These are phyloP conservation scores for Phylloscopus whistleri DNA, from an alignment of 2,113 vertebrate species.

Conservation along the genomic window DNA sequence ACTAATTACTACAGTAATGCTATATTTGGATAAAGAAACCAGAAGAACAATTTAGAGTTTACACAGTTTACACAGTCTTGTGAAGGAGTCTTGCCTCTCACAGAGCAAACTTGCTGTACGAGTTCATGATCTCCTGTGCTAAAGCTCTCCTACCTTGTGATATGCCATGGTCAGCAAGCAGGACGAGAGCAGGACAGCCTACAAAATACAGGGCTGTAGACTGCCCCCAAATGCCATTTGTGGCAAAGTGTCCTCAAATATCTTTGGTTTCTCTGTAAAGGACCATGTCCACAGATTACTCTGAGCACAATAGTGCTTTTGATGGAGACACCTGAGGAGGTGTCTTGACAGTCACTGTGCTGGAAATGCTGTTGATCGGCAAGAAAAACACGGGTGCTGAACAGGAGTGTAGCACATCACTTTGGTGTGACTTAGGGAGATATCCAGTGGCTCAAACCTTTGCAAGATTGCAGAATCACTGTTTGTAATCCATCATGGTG, in stretches of 20 bases:
- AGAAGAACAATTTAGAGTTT: not conserved
- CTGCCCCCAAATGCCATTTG: not conserved
- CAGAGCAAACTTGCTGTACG: not conserved
- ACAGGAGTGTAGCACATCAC: not conserved
- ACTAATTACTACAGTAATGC: not conserved
- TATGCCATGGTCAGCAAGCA: not conserved
- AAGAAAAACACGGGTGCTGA: not conserved
- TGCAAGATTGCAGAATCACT: not conserved
- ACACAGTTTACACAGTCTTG: not conserved
- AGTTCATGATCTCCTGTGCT: fast-evolving
- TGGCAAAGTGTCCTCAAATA: not conserved
- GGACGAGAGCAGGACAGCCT: not conserved
- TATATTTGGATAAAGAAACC: not conserved
- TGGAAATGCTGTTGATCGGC: fast-evolving
- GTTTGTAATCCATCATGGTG: not conserved
- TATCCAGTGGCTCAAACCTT: not conserved
- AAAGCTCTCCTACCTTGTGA: fast-evolving
- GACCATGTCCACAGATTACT: fast-evolving
- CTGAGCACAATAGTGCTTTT: not conserved
- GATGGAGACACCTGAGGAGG: not conserved
- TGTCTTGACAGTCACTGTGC: fast-evolving
- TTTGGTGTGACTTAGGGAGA: not conserved
- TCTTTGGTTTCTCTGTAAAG: not conserved
- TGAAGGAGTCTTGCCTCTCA: not conserved
- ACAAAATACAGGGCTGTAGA: not conserved